phyloP scores from a whole-genome alignment of 2,113 vertebrate species.

The Brevimyrus niger region DNA sequence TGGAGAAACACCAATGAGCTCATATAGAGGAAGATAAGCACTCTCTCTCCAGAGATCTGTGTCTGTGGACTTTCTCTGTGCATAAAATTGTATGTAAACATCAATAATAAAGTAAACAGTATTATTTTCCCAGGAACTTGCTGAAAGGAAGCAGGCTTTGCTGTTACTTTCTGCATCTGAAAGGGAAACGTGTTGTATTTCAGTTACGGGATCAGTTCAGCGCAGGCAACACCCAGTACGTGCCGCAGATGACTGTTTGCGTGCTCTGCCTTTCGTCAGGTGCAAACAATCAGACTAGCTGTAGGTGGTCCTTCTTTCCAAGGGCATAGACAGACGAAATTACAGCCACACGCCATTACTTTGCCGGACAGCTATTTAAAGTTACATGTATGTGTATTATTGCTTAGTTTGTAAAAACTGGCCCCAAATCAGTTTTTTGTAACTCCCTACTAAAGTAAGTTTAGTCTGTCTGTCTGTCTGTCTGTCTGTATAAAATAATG shows the following conservation, averaged over 20 bases:
- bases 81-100: conserved; percentile 37
- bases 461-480: not conserved
- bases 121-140: conserved; percentile 26
- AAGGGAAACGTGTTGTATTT: conserved; percentile 20
- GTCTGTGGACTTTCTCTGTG: conserved; percentile 44
- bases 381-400: conserved; percentile 32
- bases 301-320: conserved; percentile 39
- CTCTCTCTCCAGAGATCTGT: conserved; percentile 34
- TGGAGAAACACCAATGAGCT: conserved; percentile 48
- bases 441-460: conserved; percentile 15
- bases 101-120: conserved; percentile 4
- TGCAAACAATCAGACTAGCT: conserved; percentile 45
- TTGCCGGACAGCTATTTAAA: conserved; percentile 41
- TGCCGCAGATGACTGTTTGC: conserved; percentile 38
- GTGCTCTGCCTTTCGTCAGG: conserved; percentile 28
- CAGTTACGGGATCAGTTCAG: conserved; percentile 1
- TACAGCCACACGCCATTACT: conserved; percentile 41
- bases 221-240: not conserved
- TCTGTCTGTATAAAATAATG: not conserved
- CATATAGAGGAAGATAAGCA: conserved; percentile 35
- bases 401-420: conserved; percentile 41
- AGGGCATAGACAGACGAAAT: conserved; percentile 38
- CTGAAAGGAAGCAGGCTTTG: not conserved
- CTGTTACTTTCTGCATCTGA: not conserved
- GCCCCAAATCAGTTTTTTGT: conserved; percentile 39